Percentiles rank a stretch among this genome's conserved stretches.
phyloP scores from a whole-genome alignment of 2,888 invertebrate species.

The Pteria penguin region DNA sequence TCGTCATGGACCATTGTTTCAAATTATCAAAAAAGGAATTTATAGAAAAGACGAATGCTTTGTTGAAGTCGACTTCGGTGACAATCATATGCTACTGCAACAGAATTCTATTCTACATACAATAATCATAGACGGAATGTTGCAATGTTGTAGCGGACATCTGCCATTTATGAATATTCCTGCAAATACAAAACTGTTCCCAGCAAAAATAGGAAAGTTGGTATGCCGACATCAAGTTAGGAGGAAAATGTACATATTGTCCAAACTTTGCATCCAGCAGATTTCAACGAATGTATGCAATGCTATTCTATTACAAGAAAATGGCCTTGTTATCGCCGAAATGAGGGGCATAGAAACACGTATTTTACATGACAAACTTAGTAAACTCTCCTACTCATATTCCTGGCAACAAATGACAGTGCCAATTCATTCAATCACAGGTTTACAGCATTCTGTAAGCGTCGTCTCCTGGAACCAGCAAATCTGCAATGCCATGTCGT shows the following conservation, averaged over 20 bases:
- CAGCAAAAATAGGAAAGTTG: conserved; percentile 6
- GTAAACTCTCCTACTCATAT: neutral
- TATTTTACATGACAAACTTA: neutral
- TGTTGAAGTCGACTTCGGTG: neutral
- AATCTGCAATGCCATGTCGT: too few species aligned
- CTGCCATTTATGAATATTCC: neutral
- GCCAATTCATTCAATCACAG: neutral
- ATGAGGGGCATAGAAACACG: conserved; percentile 26
- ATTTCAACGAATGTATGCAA: too few species aligned
- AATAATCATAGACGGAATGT: conserved; percentile 22
- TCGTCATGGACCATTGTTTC: conserved; percentile 5
- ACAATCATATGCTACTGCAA: neutral
- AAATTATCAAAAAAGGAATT: conserved; percentile 6
- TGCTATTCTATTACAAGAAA: conserved; percentile 37
- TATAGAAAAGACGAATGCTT: neutral
- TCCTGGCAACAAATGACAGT: neutral
- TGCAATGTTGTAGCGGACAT: conserved; percentile 13
- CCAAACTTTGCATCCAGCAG: too few species aligned
- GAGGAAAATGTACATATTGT: conserved; percentile 25
- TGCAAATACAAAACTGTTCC: neutral
- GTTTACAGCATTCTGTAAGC: neutral
- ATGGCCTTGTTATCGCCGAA: conserved; percentile 49
- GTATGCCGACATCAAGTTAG: neutral
- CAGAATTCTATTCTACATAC: neutral
- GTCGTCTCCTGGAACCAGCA: too few species aligned